phyloP scores from a whole-genome alignment of 2,888 invertebrate genomes.

The Tortricodes alternella region DNA sequence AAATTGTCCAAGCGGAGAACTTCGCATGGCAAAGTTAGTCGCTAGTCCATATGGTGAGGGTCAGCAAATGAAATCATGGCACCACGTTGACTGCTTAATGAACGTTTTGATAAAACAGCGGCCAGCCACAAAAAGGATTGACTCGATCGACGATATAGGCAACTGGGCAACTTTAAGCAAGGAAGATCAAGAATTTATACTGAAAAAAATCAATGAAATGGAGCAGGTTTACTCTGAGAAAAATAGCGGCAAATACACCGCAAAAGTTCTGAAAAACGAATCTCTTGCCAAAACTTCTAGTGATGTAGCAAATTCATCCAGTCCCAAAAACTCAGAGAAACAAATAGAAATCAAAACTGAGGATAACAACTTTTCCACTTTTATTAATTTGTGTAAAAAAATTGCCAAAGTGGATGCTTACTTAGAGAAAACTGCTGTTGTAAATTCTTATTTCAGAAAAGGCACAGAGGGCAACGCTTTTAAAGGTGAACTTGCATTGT shows the following conservation, averaged over 20 bases:
- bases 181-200: slow-evolving; percentile 86
- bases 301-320: slow-evolving; percentile 22
- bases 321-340: slow-evolving; percentile 26
- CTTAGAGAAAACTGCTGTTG: slow-evolving; percentile 89
- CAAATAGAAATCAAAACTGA: slow-evolving; percentile 52
- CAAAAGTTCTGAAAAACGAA: slow-evolving; percentile 66
- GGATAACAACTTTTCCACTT: slow-evolving; percentile 90
- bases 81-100: slow-evolving; percentile 91
- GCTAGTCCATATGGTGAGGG: slow-evolving; percentile 89
- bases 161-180: slow-evolving; percentile 87
- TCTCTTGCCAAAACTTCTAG: slow-evolving; percentile 37
- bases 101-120: slow-evolving; percentile 90
- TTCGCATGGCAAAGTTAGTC: slow-evolving; percentile 90
- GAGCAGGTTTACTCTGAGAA: slow-evolving; percentile 80
- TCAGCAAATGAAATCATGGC: slow-evolving; percentile 92
- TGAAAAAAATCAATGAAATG: slow-evolving; percentile 85
- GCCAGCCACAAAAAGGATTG: slow-evolving; percentile 91
- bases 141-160: slow-evolving; percentile 89
- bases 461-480: slow-evolving; percentile 85
- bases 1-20: slow-evolving; percentile 86
- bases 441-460: slow-evolving; percentile 86
- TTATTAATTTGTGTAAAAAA: slow-evolving; percentile 89
- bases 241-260: slow-evolving; percentile 73
- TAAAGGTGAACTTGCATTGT: slow-evolving; percentile 89
- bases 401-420: slow-evolving; percentile 91